Evolutionary conservation across 2,797 vertebrate genomes (phyloP).

Genomic region (Nyctalus aviator): DNA sequence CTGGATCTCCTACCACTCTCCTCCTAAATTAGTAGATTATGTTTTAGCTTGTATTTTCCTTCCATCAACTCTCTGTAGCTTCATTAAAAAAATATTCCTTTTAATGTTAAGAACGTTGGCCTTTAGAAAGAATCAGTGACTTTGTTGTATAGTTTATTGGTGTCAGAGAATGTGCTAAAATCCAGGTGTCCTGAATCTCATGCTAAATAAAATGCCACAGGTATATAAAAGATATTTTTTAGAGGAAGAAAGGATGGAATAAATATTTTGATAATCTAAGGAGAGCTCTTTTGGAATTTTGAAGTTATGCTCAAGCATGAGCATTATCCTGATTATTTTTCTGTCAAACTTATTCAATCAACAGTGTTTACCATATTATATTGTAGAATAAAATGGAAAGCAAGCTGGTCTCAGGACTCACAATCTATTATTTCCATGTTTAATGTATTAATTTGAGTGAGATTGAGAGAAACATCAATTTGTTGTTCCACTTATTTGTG

Average conservation of each 20-base stretch:
- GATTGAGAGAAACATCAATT: neutral
- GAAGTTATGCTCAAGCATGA: neutral
- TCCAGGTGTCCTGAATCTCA: neutral
- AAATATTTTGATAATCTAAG: conserved; percentile 9
- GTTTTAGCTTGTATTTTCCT: neutral
- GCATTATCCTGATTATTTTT: neutral
- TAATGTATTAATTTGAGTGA: neutral
- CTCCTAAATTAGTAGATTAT: neutral
- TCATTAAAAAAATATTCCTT: conserved; percentile 34
- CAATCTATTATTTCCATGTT: neutral
- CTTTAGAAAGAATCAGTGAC: neutral
- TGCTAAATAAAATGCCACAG: neutral
- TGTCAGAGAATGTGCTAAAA: neutral
- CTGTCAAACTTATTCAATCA: neutral
- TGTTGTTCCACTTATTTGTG: neutral
- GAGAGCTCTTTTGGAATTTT: neutral
- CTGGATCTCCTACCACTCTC: neutral
- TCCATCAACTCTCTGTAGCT: neutral
- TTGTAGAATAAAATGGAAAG: neutral
- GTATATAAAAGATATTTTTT: neutral
- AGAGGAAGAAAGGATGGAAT: neutral
- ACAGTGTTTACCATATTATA: neutral
- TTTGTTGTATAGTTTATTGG: neutral
- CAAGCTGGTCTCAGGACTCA: neutral
- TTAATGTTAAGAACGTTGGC: conserved; percentile 18